phyloP scores from a whole-genome alignment of 2,113 vertebrate species.

The Bucco capensis region DNA sequence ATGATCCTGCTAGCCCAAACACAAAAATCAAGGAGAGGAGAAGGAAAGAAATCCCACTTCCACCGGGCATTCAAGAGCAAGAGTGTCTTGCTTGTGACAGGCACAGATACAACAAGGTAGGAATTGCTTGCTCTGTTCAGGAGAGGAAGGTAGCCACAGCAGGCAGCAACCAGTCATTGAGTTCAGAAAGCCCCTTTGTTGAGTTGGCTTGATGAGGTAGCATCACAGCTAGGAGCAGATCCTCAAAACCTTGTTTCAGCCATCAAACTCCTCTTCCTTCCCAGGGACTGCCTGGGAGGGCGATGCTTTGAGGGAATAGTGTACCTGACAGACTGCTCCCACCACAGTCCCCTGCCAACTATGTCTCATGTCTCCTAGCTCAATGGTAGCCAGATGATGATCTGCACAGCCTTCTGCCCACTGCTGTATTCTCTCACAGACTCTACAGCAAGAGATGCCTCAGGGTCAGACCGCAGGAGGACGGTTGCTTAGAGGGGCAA shows the following conservation, averaged over 20 bases:
- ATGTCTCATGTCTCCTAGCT: not conserved
- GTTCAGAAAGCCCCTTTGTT: not conserved
- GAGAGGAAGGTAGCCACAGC: not conserved
- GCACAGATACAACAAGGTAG: not conserved
- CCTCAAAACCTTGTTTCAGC: not conserved
- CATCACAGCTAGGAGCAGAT: not conserved
- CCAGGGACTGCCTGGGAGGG: not conserved
- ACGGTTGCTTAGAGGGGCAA: not conserved
- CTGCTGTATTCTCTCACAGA: not conserved
- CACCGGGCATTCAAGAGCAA: not conserved
- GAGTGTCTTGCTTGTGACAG: not conserved
- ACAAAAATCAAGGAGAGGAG: not conserved
- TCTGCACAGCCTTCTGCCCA: fast-evolving
- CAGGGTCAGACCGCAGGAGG: not conserved
- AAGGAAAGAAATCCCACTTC: not conserved
- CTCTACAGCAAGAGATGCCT: not conserved
- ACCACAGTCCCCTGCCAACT: not conserved
- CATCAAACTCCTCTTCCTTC: not conserved
- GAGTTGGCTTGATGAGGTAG: not conserved
- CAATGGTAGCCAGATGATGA: not conserved
- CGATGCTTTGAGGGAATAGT: not conserved
- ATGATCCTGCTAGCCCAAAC: not conserved
- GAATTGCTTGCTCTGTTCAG: not conserved
- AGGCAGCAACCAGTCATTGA: not conserved
- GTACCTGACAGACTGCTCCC: not conserved